These are phyloP conservation scores for Mus spretus DNA, from an alignment of 2,797 vertebrate genomes.

Conservation along the genomic window DNA sequence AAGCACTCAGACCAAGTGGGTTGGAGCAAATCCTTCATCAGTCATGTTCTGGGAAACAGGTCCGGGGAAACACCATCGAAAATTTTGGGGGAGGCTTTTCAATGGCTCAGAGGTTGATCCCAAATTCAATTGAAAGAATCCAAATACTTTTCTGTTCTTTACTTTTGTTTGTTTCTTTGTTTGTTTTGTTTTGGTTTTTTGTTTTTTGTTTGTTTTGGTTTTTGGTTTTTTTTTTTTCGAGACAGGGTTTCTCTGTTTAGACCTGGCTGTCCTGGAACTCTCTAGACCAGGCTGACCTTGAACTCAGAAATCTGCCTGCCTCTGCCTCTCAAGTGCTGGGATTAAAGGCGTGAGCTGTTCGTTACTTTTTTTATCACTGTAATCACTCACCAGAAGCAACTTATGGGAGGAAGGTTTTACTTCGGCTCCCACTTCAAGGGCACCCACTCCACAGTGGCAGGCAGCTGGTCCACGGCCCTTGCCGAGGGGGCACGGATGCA, in stretches of 20 bases:
- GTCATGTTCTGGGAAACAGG: not conserved
- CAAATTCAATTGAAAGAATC: not conserved
- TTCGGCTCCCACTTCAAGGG: not conserved
- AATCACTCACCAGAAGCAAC: not conserved
- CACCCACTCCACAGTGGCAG: not conserved
- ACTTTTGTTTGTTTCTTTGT: too few species aligned
- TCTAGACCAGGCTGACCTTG: too few species aligned
- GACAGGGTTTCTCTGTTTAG: too few species aligned
- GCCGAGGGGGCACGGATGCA: accelerated
- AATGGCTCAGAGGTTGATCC: not conserved
- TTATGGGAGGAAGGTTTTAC: not conserved
- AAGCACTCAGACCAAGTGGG: not conserved
- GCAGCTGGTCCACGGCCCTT: not conserved
- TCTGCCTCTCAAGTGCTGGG: too few species aligned
- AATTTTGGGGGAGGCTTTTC: not conserved
- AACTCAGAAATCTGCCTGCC: too few species aligned
- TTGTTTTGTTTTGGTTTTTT: too few species aligned
- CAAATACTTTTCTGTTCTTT: not conserved
- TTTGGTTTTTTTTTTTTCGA: too few species aligned
- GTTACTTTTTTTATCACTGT: not conserved
- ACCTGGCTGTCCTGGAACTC: too few species aligned
- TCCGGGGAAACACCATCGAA: not conserved
- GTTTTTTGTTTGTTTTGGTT: too few species aligned
- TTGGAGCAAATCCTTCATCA: not conserved
- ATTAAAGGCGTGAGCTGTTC: too few species aligned